phyloP scores from a whole-genome alignment of 2,888 invertebrate genomes.

The Agriopis leucophaearia region DNA sequence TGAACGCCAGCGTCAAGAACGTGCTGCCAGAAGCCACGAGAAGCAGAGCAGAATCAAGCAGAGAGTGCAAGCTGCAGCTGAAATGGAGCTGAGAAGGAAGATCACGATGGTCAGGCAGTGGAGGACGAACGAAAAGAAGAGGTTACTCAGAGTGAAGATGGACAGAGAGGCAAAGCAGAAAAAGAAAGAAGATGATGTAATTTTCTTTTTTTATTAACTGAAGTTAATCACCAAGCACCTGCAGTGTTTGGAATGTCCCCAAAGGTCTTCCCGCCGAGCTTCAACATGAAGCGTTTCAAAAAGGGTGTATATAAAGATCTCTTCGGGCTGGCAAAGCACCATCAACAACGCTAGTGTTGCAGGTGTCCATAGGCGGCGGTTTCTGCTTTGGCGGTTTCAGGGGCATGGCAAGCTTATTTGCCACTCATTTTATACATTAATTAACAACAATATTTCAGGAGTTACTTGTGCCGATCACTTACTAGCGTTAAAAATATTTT shows the following conservation, averaged over 20 bases:
- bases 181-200: slow-evolving; percentile 68
- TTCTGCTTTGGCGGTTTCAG: too few relatives aligned
- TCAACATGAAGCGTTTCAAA: too few relatives aligned
- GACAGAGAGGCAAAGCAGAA: slow-evolving; percentile 68
- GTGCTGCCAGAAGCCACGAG: slow-evolving; percentile 65
- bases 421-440: too few relatives aligned
- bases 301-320: too few relatives aligned
- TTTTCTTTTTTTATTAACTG: background rate
- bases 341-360: too few relatives aligned
- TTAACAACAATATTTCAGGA: too few relatives aligned
- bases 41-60: slow-evolving; percentile 75
- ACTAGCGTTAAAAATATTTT: background rate
- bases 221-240: too few relatives aligned
- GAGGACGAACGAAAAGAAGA: slow-evolving; percentile 75
- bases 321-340: too few relatives aligned
- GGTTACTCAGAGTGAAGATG: slow-evolving; percentile 66
- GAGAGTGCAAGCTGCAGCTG: slow-evolving; percentile 76
- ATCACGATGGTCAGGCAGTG: slow-evolving; percentile 80
- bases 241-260: too few relatives aligned
- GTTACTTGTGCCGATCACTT: background rate
- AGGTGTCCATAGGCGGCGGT: too few relatives aligned
- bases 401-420: too few relatives aligned
- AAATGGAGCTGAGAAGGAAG: slow-evolving; percentile 77
- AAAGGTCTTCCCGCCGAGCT: too few relatives aligned
- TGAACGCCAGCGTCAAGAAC: slow-evolving; percentile 69